Conservation (phyloP, 1,140 invertebrate species). For the Nylanderia fulva region DNA sequence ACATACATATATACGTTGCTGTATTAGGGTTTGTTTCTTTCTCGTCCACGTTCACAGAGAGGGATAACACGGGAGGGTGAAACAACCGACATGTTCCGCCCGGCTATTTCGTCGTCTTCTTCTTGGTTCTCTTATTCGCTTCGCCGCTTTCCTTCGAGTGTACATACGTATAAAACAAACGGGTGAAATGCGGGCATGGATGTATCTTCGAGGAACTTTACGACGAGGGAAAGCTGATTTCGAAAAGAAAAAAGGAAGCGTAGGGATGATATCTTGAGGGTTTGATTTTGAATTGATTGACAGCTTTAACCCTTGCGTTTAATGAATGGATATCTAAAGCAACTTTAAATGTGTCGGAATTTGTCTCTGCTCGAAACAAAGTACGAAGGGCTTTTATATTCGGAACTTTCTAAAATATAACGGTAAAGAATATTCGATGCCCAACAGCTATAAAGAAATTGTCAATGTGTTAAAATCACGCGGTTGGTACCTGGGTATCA, state of each 20-base stretch:
- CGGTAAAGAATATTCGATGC: too few relatives aligned
- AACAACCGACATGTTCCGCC: slow-evolving; percentile 53
- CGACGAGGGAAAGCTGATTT: slow-evolving; percentile 10
- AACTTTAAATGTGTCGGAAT: too few relatives aligned
- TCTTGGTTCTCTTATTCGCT: slow-evolving; percentile 36
- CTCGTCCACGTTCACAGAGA: neutral
- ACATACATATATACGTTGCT: neutral
- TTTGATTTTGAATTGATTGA: slow-evolving; percentile 21
- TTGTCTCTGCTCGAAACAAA: too few relatives aligned
- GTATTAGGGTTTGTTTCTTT: neutral
- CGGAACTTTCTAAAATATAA: too few relatives aligned
- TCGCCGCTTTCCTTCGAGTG: slow-evolving; percentile 8
- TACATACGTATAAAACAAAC: slow-evolving; percentile 13
- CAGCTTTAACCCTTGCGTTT: too few relatives aligned
- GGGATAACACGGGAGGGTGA: slow-evolving; percentile 7
- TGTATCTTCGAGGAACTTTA: neutral
- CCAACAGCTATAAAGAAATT: too few relatives aligned
- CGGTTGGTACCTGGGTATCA: too few relatives aligned
- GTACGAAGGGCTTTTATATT: too few relatives aligned
- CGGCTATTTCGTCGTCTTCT: slow-evolving; percentile 40
- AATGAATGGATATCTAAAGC: too few relatives aligned
- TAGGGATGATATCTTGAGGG: neutral
- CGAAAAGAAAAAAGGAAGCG: neutral
- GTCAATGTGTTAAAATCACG: too few relatives aligned
- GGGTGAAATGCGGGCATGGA: slow-evolving; percentile 19